phyloP scores from a whole-genome alignment of 2,888 invertebrate genomes.

The Oscheius sp. region DNA sequence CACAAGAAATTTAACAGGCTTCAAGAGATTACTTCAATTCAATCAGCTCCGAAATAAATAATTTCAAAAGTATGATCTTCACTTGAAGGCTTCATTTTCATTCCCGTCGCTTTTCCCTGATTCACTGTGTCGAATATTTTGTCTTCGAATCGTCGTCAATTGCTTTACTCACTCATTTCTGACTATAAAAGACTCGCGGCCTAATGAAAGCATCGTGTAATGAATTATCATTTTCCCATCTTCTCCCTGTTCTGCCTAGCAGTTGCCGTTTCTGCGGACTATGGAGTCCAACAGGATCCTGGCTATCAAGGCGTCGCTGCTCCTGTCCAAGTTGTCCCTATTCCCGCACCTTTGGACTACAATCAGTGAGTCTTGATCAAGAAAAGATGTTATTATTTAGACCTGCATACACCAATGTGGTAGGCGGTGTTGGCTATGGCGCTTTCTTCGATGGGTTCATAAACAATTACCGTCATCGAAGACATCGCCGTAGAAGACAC shows the following conservation, averaged over 20 bases:
- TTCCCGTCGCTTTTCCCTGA: background rate
- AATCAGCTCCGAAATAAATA: too few species aligned
- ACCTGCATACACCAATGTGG: slow-evolving; percentile 8
- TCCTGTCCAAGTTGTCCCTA: background rate
- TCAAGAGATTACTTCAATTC: too few species aligned
- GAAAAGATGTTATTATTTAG: background rate
- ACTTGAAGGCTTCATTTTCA: background rate
- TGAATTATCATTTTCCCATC: background rate
- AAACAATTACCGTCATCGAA: background rate
- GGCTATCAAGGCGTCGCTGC: background rate
- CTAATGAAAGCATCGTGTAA: background rate
- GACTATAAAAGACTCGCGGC: slow-evolving; percentile 1
- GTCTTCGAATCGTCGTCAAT: slow-evolving; percentile 3
- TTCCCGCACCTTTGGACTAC: background rate
- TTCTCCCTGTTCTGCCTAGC: slow-evolving; percentile 3
- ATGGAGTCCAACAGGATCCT: background rate
- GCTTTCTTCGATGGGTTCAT: slow-evolving; percentile 8
- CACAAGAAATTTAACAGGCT: too few species aligned
- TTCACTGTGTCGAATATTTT: slow-evolving; percentile 7
- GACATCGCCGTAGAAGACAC: background rate
- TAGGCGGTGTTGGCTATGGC: background rate
- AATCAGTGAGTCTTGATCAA: slow-evolving; percentile 4
- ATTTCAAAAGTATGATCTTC: background rate
- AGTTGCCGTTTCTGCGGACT: slow-evolving; percentile 11
- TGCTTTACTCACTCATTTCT: background rate